Evolutionary conservation across 2,113 vertebrate species (phyloP).

Genomic region (Chlorocebus sabaeus): DNA sequence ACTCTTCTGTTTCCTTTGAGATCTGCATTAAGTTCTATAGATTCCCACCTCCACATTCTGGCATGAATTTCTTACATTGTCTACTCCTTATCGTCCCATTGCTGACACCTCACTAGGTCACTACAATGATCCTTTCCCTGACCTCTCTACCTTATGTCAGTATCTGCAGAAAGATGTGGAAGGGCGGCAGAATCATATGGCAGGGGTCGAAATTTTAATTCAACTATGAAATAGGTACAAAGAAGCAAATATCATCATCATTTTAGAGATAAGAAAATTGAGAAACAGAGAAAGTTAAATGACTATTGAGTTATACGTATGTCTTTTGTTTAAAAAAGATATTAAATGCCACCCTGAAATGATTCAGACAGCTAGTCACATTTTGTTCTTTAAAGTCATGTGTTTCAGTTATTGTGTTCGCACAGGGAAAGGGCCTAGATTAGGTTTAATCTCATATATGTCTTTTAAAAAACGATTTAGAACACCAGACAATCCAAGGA

Average conservation of each 20-base stretch:
- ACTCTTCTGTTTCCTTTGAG: not conserved
- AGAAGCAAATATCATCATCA: not conserved
- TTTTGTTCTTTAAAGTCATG: not conserved
- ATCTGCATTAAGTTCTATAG: not conserved
- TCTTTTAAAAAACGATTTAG: not conserved
- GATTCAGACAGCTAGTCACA: not conserved
- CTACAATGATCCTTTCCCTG: not conserved
- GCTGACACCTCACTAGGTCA: not conserved
- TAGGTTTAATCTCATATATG: conserved; percentile 16
- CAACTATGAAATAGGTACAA: not conserved
- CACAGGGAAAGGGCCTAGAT: not conserved
- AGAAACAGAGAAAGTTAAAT: not conserved
- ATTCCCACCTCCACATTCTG: no score
- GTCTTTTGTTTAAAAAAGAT: not conserved
- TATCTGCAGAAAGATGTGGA: not conserved
- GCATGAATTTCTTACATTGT: not conserved
- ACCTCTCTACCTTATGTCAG: not conserved
- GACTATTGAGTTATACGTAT: not conserved
- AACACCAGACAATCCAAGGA: not conserved
- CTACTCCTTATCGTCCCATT: not conserved
- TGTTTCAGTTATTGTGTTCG: not conserved
- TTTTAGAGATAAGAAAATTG: not conserved
- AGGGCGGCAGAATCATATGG: not conserved
- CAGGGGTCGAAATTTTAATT: not conserved
- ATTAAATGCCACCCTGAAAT: not conserved